Conservation (phyloP, 2,888 invertebrate species). For the Coelopa pilipes region DNA sequence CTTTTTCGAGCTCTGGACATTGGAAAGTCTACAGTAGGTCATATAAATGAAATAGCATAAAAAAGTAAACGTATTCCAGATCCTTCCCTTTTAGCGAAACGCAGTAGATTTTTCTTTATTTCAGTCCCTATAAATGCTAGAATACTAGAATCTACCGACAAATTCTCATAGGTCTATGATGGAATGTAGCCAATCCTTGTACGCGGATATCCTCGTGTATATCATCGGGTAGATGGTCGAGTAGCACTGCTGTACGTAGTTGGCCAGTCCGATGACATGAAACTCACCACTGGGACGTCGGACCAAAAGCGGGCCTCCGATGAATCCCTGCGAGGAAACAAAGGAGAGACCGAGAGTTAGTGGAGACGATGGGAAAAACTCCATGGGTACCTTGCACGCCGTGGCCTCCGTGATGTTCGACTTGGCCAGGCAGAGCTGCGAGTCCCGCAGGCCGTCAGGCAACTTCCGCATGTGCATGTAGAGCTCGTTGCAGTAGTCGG, state of each 20-base stretch:
- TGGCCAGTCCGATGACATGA: conserved; percentile 8
- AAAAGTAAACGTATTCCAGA: too few species aligned
- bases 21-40: too few species aligned
- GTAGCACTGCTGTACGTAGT: conserved; percentile 1
- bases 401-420: conserved; percentile 9
- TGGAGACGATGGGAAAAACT: neutral
- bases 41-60: too few species aligned
- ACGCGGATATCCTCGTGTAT: neutral
- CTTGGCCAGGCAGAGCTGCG: conserved; percentile 1
- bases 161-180: too few species aligned
- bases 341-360: neutral
- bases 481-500: neutral
- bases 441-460: neutral
- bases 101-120: too few species aligned
- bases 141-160: too few species aligned
- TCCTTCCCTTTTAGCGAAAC: too few species aligned
- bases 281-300: neutral
- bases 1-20: neutral
- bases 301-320: conserved; percentile 5
- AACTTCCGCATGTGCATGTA: neutral
- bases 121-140: too few species aligned
- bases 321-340: neutral
- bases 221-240: conserved; percentile 9
- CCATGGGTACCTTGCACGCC: neutral
- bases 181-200: neutral